Evolutionary conservation across 2,797 vertebrate species (phyloP), one percentile per base, ranked within the genome.

Genomic region (Forpus xanthops): DNA sequence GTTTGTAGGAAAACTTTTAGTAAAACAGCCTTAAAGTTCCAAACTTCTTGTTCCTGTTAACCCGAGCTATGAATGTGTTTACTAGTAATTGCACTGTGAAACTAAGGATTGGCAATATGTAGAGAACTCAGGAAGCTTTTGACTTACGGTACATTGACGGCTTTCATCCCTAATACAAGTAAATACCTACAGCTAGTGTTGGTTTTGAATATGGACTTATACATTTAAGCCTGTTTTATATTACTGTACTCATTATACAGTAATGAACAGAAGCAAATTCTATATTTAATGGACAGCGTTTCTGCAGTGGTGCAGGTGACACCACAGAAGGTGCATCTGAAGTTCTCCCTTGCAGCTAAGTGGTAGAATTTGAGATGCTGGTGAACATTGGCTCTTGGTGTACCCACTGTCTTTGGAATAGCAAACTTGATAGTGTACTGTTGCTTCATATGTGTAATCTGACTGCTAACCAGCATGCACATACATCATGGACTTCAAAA

Each of bases 81-180:
- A 95, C 84, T 11, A 35, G 83, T 90, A 83, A 81, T 94, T 88
- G 85, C 93, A 96, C 96, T 96, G 96, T 96, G 96, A 96, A 94
- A 84, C 39, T 75, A 81, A 94, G 85, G 94, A 86, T 65, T 91
- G 87, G 93, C 95, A 96, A 94, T 96, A 96, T 0, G 1, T 81
- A 90, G 94, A 78, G 87, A 96, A 96, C 96, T 96, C 95, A 94
- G 95, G 96, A 96, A 93, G 58, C 79, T 83, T 64, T 87, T 90
- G 67, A 95, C 23, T 73, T 87, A 64, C 1, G 50, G 62, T 52
- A 77, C 71, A 45, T 85, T 58, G 66, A 83, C 79, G 90, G 87
- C 62, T 88, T 91, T 94, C 77, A 72, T 50, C 73, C 85, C 66
- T 78, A 75, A 77, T 75, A 61, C 4, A 83, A 75, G 18, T 67